Evolutionary conservation across 1,140 invertebrate species (phyloP).

Genomic region (Aleiodes sp.): DNA sequence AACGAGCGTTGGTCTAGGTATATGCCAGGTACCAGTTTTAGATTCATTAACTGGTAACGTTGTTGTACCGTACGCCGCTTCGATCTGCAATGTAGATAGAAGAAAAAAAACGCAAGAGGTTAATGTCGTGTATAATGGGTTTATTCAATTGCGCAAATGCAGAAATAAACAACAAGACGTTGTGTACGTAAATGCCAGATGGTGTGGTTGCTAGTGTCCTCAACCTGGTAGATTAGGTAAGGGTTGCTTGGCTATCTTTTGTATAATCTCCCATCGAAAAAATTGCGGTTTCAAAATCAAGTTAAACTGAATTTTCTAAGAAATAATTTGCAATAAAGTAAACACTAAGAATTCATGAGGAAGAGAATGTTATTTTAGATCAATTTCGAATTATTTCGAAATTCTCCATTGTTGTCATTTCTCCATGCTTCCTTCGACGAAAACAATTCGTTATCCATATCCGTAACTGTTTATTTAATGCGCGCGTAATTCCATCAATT

Average conservation of each 20-base stretch:
- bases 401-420: too few species aligned
- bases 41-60: neutral
- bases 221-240: neutral
- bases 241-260: neutral
- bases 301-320: too few species aligned
- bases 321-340: too few species aligned
- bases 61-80: neutral
- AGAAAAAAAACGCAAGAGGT: neutral
- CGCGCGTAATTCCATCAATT: too few species aligned
- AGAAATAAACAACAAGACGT: too few species aligned
- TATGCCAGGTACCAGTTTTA: constrained; percentile 72
- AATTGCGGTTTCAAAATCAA: too few species aligned
- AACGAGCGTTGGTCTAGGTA: constrained; percentile 77
- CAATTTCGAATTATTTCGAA: too few species aligned
- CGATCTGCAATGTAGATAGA: neutral
- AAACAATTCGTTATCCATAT: too few species aligned
- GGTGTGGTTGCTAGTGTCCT: neutral
- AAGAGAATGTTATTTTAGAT: too few species aligned
- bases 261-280: neutral
- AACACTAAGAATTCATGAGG: too few species aligned
- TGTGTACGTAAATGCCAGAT: neutral
- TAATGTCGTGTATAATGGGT: neutral
- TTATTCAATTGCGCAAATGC: neutral
- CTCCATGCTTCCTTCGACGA: too few species aligned
- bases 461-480: too few species aligned